Conservation (phyloP, 2,113 vertebrate species). For the Xerus inauris region DNA sequence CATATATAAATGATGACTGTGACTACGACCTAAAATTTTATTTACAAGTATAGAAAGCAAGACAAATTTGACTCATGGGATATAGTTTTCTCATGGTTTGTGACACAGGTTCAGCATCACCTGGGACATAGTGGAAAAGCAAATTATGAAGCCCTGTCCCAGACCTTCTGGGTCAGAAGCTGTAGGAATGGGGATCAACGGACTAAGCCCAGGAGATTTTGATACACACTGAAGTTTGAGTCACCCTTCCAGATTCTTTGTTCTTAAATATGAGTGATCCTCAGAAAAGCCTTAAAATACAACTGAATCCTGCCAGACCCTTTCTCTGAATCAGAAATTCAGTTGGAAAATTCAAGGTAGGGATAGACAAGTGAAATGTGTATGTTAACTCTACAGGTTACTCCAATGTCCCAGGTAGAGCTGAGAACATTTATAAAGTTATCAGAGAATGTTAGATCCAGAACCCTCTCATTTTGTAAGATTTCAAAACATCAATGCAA, state of each 20-base stretch:
- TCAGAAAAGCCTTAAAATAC: neutral
- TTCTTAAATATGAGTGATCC: neutral
- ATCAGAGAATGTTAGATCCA: neutral
- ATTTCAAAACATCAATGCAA: neutral
- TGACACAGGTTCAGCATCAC: neutral
- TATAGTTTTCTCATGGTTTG: neutral
- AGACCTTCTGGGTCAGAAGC: neutral
- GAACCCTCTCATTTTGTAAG: neutral
- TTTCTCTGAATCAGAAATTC: neutral
- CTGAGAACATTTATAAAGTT: neutral
- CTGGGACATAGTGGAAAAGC: neutral
- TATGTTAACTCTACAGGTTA: neutral
- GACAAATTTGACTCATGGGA: neutral
- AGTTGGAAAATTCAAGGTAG: neutral
- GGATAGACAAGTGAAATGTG: neutral
- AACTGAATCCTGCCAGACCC: neutral
- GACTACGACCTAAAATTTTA: neutral
- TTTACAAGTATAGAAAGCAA: neutral
- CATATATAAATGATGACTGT: neutral
- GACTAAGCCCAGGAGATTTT: neutral
- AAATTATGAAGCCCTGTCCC: neutral
- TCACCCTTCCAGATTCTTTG: neutral
- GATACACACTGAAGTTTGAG: neutral
- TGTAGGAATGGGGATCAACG: neutral
- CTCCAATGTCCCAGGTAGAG: neutral